Base-by-base conservation (phyloP, 2,797 vertebrate species). In the Antrozous pallidus region DNA sequence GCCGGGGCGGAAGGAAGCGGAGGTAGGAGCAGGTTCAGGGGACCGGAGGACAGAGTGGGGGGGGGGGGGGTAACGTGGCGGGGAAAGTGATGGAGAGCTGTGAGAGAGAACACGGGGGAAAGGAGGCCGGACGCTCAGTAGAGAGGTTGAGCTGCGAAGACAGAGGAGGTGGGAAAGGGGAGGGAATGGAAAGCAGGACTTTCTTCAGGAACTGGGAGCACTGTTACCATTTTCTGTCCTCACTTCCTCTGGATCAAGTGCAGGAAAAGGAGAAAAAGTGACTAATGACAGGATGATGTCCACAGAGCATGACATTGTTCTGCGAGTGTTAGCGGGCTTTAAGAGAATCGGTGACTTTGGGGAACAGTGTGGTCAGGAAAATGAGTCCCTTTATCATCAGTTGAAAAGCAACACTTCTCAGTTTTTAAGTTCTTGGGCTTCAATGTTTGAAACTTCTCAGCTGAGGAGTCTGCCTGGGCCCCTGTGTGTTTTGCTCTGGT, bases 251-350 rank as follows among this genome's bases (percentile, higher is more conserved):
- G 93, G 45, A 71, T 81, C 79, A 86, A 90, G 82, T 91, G 78
- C 82, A 75, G 51, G 86, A 87, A 70, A 95, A 86, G 92, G 61
- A 90, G 80, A 71, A 75, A 93, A 95, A 83, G 51, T 94, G 92
- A 92, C 80, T 70, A 54, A 74, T 13, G 69, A 75, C 86, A 61
- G 84, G 58, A 65, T 85, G 51, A 38, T 61, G 71, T 67, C 69
- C 61, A 0, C 56, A 49, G 79, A 74, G 69, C 40, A 31, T 77
- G 54, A 26, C 83, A 33, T 73, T 81, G 70, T 73, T 81, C 61
- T 74, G 10, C 45, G 78, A 89, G 31, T 61, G 49, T 91, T 81
- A 74, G 81, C 3, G 13, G n/a, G 24, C 42, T 5, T 89, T 75
- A 31, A 71, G 80, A 84, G 56, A 75, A 22, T 47, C 84, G 93